Conservation (phyloP, 2,888 invertebrate species). For the Cantharis nigra region DNA sequence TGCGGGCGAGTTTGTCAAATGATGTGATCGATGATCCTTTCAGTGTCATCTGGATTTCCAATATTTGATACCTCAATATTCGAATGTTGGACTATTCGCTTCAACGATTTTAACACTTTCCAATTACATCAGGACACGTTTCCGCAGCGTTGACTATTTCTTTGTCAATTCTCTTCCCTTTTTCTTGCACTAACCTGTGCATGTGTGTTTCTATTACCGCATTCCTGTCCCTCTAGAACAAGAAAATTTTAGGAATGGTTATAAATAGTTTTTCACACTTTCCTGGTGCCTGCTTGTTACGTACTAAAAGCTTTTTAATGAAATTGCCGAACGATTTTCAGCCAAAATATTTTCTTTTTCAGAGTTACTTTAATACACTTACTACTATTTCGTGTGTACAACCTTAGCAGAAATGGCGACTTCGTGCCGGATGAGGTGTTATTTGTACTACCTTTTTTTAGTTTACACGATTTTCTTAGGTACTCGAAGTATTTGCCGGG, state of each 20-base stretch:
- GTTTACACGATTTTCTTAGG: no score
- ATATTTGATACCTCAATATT: conserved; percentile 28
- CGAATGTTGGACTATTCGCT: conserved; percentile 20
- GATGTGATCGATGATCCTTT: conserved; percentile 31
- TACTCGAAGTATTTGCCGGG: not conserved
- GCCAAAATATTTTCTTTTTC: not conserved
- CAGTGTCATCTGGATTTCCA: conserved; percentile 26
- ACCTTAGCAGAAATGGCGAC: not conserved
- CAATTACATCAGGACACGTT: conserved; percentile 30
- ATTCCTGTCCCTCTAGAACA: conserved; percentile 21
- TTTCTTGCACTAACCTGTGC: conserved; percentile 16
- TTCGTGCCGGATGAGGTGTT: not conserved
- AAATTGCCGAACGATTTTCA: not conserved
- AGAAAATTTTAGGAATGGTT: conserved; percentile 20
- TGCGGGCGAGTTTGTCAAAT: conserved; percentile 30
- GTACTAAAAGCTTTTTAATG: not conserved
- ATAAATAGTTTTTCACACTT: conserved; percentile 12
- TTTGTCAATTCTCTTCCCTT: conserved; percentile 25
- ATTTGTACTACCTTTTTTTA: not conserved
- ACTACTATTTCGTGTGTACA: not conserved
- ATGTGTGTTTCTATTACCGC: conserved; percentile 20
- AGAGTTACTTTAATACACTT: not conserved
- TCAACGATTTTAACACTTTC: conserved; percentile 29
- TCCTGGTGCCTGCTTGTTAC: not conserved
- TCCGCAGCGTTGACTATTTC: conserved; percentile 30